phyloP scores from a whole-genome alignment of 1,140 invertebrate species.

The Temnothorax longispinosus region DNA sequence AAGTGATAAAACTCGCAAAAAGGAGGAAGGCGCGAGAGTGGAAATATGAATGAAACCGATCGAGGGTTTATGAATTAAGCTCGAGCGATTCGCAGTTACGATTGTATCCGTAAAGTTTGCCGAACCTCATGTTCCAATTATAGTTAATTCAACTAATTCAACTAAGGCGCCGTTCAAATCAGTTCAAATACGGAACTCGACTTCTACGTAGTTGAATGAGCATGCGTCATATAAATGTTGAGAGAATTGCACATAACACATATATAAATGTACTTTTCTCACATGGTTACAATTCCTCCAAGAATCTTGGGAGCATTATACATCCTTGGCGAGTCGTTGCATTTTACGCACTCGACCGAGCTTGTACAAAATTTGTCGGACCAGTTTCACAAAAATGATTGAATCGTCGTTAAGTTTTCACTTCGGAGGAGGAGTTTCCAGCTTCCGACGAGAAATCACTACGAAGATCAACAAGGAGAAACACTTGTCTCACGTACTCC shows the following conservation, averaged over 20 bases:
- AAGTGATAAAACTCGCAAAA: neutral
- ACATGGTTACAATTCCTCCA: slow-evolving; percentile 37
- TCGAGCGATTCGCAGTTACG: slow-evolving; percentile 24
- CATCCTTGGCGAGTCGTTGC: slow-evolving; percentile 18
- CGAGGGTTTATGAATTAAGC: slow-evolving; percentile 22
- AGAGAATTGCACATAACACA: neutral
- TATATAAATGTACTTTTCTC: slow-evolving; percentile 44
- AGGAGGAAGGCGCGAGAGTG: neutral
- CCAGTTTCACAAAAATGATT: slow-evolving; percentile 27
- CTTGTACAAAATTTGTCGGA: neutral
- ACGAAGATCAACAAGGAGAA: slow-evolving; percentile 41
- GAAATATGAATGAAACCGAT: slow-evolving; percentile 11
- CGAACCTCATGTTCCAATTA: slow-evolving; percentile 20
- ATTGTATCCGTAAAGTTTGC: slow-evolving; percentile 13
- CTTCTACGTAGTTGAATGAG: neutral
- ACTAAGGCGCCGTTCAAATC: neutral
- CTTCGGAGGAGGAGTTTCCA: slow-evolving; percentile 1
- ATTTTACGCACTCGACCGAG: neutral
- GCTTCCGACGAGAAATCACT: slow-evolving; percentile 33
- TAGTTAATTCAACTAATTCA: slow-evolving; percentile 3
- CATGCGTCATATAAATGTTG: slow-evolving; percentile 15
- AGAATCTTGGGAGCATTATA: slow-evolving; percentile 21
- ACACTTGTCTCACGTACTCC: slow-evolving; percentile 45
- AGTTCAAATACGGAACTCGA: neutral
- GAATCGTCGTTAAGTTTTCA: slow-evolving; percentile 2